phyloP scores from a whole-genome alignment of 2,888 invertebrate species.

The Brachypterus glaber region DNA sequence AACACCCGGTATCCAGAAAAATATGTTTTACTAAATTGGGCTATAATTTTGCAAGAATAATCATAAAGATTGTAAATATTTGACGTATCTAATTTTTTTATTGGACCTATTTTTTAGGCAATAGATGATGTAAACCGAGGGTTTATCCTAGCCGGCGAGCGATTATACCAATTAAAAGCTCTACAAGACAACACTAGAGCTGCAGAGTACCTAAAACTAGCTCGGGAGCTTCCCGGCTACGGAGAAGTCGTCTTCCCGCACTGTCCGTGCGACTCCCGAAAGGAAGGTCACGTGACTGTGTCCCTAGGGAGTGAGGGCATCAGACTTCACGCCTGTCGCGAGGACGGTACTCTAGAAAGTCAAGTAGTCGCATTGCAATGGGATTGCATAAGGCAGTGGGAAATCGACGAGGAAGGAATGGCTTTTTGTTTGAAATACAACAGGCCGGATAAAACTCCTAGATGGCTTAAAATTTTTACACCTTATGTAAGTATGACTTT shows the following conservation, averaged over 20 bases:
- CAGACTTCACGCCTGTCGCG: slow-evolving; percentile 75
- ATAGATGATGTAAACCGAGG: slow-evolving; percentile 94
- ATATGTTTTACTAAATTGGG: neutral
- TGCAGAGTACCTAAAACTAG: slow-evolving; percentile 75
- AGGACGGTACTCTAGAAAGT: slow-evolving; percentile 64
- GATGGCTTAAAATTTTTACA: slow-evolving; percentile 80
- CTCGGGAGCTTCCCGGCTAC: slow-evolving; percentile 82
- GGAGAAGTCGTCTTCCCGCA: slow-evolving; percentile 92
- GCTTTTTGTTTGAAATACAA: slow-evolving; percentile 83
- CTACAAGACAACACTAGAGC: slow-evolving; percentile 84
- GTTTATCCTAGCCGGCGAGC: slow-evolving; percentile 79
- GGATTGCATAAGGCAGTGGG: slow-evolving; percentile 76
- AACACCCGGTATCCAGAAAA: neutral
- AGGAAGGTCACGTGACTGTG: slow-evolving; percentile 67
- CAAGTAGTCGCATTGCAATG: slow-evolving; percentile 77
- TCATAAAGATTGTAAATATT: too few species aligned
- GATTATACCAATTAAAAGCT: slow-evolving; percentile 92
- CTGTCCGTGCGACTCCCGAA: slow-evolving; percentile 82
- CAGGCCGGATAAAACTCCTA: slow-evolving; percentile 66
- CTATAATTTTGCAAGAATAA: neutral
- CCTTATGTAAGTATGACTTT: slow-evolving; percentile 65
- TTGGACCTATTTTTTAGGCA: slow-evolving; percentile 57
- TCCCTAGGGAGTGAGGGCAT: slow-evolving; percentile 51
- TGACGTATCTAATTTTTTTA: neutral
- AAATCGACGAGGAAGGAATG: slow-evolving; percentile 86